Evolutionary conservation across 2,888 invertebrate genomes (phyloP).

Genomic region (Amaurobius ferox): DNA sequence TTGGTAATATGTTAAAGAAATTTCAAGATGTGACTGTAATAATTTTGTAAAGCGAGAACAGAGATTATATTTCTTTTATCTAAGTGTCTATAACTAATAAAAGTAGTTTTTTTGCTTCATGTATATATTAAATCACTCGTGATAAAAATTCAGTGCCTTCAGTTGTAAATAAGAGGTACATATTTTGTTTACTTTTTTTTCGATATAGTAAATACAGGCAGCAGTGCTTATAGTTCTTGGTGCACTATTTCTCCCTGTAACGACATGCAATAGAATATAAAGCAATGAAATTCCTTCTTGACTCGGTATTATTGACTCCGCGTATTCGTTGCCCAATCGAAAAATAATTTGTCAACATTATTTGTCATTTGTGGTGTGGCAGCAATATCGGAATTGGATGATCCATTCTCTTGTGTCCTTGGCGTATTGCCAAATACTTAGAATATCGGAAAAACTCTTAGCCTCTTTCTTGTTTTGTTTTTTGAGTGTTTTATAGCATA

Average conservation of each 20-base stretch:
- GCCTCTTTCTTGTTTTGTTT: neutral
- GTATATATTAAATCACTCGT: too few species aligned
- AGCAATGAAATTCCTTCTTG: neutral
- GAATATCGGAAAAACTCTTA: conserved; percentile 20
- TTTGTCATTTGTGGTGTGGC: conserved; percentile 27
- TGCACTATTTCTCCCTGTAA: neutral
- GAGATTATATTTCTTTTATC: too few species aligned
- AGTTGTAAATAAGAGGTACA: too few species aligned
- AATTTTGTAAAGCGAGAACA: too few species aligned
- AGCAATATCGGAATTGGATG: conserved; percentile 21
- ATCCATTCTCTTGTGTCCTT: conserved; percentile 4
- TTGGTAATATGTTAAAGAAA: too few species aligned
- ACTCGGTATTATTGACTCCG: conserved; percentile 6
- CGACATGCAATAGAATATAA: conserved; percentile 6
- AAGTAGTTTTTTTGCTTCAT: too few species aligned
- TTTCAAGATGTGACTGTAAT: too few species aligned
- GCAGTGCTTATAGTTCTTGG: too few species aligned
- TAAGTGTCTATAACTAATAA: too few species aligned
- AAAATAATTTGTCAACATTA: conserved; percentile 17
- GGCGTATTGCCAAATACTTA: conserved; percentile 15
- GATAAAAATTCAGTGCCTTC: too few species aligned
- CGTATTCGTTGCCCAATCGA: conserved; percentile 16
- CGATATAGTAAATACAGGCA: too few species aligned
- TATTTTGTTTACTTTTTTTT: too few species aligned
- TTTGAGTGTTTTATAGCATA: conserved; percentile 2